Evolutionary conservation across 2,113 vertebrate genomes (phyloP).

Genomic region (Aviceda subcristata): DNA sequence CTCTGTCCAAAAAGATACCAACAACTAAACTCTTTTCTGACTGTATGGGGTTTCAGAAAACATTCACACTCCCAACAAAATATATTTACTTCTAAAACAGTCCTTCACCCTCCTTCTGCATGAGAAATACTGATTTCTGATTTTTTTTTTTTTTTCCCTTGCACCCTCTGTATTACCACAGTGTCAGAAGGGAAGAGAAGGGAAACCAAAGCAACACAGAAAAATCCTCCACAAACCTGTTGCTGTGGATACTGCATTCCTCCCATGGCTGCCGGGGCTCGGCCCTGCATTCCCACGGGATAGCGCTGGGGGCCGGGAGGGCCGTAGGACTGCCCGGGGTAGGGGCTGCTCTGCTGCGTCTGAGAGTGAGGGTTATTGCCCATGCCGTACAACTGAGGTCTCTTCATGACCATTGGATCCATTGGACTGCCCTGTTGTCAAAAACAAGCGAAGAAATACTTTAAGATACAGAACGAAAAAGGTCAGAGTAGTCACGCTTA

Average conservation of each 20-base stretch:
- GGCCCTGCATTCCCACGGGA: constrained; percentile 88
- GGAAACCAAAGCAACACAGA: background rate
- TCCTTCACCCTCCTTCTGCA: background rate
- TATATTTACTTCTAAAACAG: background rate
- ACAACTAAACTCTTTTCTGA: background rate
- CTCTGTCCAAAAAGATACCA: background rate
- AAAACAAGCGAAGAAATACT: background rate
- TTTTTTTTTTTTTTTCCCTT: background rate
- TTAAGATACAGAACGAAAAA: background rate
- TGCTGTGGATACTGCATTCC: constrained; percentile 94
- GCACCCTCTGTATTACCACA: background rate
- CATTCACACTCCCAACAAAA: background rate
- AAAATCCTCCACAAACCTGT: constrained; percentile 81
- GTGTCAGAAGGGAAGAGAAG: background rate
- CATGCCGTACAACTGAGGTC: constrained; percentile 93
- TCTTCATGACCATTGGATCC: constrained; percentile 98
- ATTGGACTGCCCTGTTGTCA: constrained; percentile 86
- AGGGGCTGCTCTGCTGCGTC: constrained; percentile 86
- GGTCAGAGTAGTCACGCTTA: background rate
- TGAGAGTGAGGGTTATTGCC: constrained; percentile 86
- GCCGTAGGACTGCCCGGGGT: constrained; percentile 87
- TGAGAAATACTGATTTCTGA: background rate
- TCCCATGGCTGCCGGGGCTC: constrained; percentile 85
- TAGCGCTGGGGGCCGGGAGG: constrained; percentile 90
- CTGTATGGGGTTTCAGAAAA: background rate